Conservation (phyloP, 2,888 invertebrate species). For the Brachyptera risi region DNA sequence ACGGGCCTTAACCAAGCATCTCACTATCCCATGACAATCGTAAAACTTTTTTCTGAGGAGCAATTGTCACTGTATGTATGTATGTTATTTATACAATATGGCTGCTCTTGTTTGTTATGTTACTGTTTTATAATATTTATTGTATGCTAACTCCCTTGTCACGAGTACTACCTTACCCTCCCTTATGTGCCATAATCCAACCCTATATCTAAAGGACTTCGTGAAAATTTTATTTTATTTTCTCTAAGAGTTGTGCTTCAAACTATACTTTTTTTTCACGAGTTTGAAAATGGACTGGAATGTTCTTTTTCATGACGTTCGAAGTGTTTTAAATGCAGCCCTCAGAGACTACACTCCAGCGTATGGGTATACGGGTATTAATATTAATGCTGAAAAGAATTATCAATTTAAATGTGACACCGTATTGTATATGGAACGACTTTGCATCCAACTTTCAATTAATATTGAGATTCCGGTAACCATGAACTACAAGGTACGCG, state of each 20-base stretch:
- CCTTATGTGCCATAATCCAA: constrained; percentile 20
- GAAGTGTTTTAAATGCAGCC: constrained; percentile 31
- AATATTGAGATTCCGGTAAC: too few species aligned
- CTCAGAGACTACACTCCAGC: neutral
- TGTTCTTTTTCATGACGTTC: constrained; percentile 27
- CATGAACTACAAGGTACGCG: too few species aligned
- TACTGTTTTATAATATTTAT: constrained; percentile 48
- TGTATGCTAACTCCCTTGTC: constrained; percentile 48
- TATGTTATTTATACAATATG: constrained; percentile 8
- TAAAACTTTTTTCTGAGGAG: constrained; percentile 48
- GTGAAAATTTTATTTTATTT: constrained; percentile 19
- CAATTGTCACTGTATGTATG: constrained; percentile 30
- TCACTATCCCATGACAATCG: constrained; percentile 41
- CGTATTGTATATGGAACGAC: neutral
- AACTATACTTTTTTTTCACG: constrained; percentile 27
- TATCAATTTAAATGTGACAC: constrained; percentile 7
- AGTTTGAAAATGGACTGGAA: constrained; percentile 31
- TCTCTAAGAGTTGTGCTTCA: constrained; percentile 22
- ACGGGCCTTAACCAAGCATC: neutral
- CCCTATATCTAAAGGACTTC: constrained; percentile 18
- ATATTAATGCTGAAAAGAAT: neutral
- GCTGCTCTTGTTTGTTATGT: constrained; percentile 8
- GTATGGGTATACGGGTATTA: neutral
- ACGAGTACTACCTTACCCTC: constrained; percentile 41
- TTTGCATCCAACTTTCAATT: neutral